Percentiles rank a stretch among this genome's conserved stretches.
These are phyloP conservation scores for Montipora efflorescens DNA, from an alignment of 64 coral and sea anemone species.

Conservation along the genomic window DNA sequence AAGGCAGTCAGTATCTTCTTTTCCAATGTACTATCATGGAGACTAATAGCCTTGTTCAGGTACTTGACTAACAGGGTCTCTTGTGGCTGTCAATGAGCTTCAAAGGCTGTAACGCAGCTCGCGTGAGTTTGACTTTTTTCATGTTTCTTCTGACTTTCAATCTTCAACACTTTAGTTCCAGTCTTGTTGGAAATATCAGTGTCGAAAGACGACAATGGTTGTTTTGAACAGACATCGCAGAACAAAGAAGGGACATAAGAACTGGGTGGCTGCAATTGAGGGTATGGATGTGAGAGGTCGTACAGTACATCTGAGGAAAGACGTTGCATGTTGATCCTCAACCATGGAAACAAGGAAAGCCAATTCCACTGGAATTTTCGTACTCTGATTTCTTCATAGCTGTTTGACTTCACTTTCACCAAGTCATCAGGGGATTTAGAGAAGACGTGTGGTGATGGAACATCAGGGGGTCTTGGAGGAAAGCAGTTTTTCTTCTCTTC, in stretches of 20 bases:
- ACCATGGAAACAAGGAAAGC: conserved; percentile 33
- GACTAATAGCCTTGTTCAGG: neutral
- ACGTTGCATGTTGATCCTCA: conserved; percentile 7
- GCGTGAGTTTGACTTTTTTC: conserved; percentile 19
- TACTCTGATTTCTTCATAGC: conserved; percentile 9
- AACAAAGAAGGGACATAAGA: neutral
- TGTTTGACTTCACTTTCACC: neutral
- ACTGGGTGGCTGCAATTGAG: neutral
- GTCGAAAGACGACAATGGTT: neutral
- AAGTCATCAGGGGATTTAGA: neutral
- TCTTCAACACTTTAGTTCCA: conserved; percentile 39
- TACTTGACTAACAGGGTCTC: conserved; percentile 1
- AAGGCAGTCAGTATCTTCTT: conserved; percentile 63
- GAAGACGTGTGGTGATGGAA: neutral
- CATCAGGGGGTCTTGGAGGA: neutral
- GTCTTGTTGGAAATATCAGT: conserved; percentile 22
- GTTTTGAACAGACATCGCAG: neutral
- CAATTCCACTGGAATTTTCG: conserved; percentile 44
- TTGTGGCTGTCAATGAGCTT: neutral
- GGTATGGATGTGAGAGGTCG: neutral
- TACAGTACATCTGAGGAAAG: neutral
- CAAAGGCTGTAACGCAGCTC: conserved; percentile 8
- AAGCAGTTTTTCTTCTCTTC: neutral
- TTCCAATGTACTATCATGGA: conserved; percentile 16
- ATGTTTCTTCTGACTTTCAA: conserved; percentile 40